Conservation (phyloP, 2,797 vertebrate genomes). For the Anguilla anguilla region DNA sequence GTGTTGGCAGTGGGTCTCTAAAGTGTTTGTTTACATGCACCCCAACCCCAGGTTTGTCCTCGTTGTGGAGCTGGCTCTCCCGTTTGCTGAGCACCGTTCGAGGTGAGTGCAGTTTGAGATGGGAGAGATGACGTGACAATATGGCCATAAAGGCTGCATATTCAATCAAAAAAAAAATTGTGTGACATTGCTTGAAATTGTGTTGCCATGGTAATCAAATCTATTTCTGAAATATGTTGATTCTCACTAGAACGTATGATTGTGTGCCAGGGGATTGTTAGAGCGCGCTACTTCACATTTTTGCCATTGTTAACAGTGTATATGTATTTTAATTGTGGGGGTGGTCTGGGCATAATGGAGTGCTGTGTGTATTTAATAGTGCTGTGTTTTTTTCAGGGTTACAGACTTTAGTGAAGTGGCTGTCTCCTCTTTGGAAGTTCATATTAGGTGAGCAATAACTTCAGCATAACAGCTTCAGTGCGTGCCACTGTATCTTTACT, state of each 20-base stretch:
- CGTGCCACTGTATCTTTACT: neutral
- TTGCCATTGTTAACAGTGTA: neutral
- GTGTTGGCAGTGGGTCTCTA: neutral
- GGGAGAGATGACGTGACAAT: neutral
- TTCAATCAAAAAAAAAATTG: neutral
- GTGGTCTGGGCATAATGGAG: neutral
- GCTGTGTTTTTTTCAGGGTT: constrained; percentile 55
- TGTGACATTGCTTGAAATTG: neutral
- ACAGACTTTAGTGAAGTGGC: constrained; percentile 53
- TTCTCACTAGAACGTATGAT: neutral
- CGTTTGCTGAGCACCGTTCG: constrained; percentile 60
- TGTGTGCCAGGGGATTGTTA: neutral
- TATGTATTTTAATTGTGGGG: neutral
- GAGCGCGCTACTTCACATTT: neutral
- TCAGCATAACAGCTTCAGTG: neutral
- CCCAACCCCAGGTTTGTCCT: constrained; percentile 58
- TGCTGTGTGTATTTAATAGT: neutral
- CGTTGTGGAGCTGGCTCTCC: constrained; percentile 68
- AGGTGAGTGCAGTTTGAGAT: constrained; percentile 49
- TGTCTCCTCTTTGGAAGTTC: constrained; percentile 59
- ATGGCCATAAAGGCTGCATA: neutral
- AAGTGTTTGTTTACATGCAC: neutral
- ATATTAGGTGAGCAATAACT: constrained; percentile 53
- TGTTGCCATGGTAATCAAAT: neutral
- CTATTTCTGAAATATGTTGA: neutral